Evolutionary conservation across 1,140 invertebrate species (phyloP).

Genomic region (Drosophila tsacasi): DNA sequence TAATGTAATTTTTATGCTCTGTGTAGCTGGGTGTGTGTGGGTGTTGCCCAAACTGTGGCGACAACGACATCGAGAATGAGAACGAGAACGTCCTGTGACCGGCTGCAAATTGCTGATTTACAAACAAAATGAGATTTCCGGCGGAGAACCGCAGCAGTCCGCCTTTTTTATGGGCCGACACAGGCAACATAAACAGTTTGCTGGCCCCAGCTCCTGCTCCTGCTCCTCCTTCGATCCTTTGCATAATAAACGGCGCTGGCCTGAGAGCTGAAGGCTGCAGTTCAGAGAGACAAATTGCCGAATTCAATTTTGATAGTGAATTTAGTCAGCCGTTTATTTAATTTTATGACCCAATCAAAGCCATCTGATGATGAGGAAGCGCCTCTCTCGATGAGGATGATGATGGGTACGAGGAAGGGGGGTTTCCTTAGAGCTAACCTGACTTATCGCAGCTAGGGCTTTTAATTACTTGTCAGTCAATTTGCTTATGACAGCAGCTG

Average conservation of each 20-base stretch:
- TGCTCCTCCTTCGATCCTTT: slow-evolving; percentile 35
- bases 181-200: slow-evolving; percentile 65
- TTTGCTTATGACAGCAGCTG: slow-evolving; percentile 57
- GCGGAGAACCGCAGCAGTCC: slow-evolving; percentile 51
- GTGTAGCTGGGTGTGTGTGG: slow-evolving; percentile 3
- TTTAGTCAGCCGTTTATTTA: slow-evolving; percentile 76
- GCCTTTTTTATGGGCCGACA: slow-evolving; percentile 56
- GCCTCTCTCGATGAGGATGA: neutral
- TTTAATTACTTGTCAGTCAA: slow-evolving; percentile 76
- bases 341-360: slow-evolving; percentile 70
- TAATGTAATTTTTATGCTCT: slow-evolving; percentile 8
- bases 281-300: slow-evolving; percentile 75
- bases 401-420: neutral
- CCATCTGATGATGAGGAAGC: slow-evolving; percentile 30
- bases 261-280: slow-evolving; percentile 13
- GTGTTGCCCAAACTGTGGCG: slow-evolving; percentile 33
- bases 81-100: slow-evolving; percentile 58
- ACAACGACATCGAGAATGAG: slow-evolving; percentile 59
- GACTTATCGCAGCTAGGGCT: slow-evolving; percentile 28
- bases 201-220: slow-evolving; percentile 5
- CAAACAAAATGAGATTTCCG: slow-evolving; percentile 81
- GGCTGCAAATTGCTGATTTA: slow-evolving; percentile 82
- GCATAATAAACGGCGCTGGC: slow-evolving; percentile 67
- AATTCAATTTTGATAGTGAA: slow-evolving; percentile 81
- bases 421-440: neutral